Evolutionary conservation across 2,888 invertebrate genomes (phyloP), one percentile per base, ranked within the genome.

Genomic region (Rhagonycha fulva): DNA sequence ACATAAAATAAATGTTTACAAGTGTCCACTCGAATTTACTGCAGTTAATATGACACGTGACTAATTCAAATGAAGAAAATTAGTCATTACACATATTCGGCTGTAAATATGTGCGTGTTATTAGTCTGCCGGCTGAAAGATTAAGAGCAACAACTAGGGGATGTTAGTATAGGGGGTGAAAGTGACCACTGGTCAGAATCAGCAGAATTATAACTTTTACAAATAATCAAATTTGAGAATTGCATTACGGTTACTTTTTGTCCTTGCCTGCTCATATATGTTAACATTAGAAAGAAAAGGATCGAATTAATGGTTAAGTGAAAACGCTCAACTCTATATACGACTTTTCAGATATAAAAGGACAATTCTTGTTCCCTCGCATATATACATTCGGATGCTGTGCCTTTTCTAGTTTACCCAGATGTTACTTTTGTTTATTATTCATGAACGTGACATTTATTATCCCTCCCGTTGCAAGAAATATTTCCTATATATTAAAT

Each of bases 91-190:
- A 79, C 78, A 84, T 84, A 85, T 84, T 84, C 82, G 81, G 76
- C 75, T 78, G 75, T 76, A 76, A 79, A 80, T 81, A 76, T 77
- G 80, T 78, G 78, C 78, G 77, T 79, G 80, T 81, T 82, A 86
- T 86, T 86, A 86, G 84, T 81, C 82, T 83, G 85, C 85, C 85
- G 86, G 86, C 85, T 84, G 85, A 83, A 85, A 86, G 87, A 87
- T 87, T 87, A 87, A 86, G 63, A 66, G 87, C 86, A 86, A 86
- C 87, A 86, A 86, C 85, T 86, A 83, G 83, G 85, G 85, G 83
- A 83, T 82, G 84, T 85, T 84, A 85, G 84, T 66, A 66, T 66
- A 83, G 83, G 81, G 84, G 85, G 78, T 78, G 82, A 79, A 83
- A 84, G 83, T 87, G 87, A 86, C 87, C 87, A 83, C 81, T 83